Evolutionary conservation across 2,888 invertebrate genomes (phyloP), one percentile per base, ranked within the genome.

Genomic region (Polydrusus cervinus): DNA sequence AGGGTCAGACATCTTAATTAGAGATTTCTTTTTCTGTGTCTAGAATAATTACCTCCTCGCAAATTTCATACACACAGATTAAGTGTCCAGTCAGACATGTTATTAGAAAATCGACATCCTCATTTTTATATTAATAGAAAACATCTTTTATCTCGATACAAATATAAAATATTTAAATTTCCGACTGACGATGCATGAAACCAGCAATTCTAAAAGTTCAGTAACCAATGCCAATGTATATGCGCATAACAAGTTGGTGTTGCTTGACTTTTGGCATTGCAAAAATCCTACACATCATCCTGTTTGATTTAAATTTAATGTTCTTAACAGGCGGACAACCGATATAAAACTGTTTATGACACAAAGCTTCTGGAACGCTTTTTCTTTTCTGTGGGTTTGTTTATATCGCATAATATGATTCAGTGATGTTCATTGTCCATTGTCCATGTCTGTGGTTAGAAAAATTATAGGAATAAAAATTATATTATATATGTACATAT

Each of bases 251-350:
- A 67, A 67, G 11, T 20, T 51, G 43, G 6, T 43, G 38, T 40
- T 40, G 20, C 18, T n/a, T 16, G 53, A 40, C 67, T 40, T 49
- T 51, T 34, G 49, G 18, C 30, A 66, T 66, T 40, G 38, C 38
- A n/a, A 51, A 55, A 67, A 25, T 20, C 47, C 43, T 40, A 51
- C 40, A 18, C 20, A 47, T 40, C 16, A 43, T 67, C 55, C 51
- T 67, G 67, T 43, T 53, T 55, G 53, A 67, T 67, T 67, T 43
- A 67, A 53, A 20, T 20, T 53, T 67, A 40, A 67, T 67, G 55
- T 18, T 53, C 43, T 55, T 53, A 40, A 40, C 55, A 67, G 55
- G 16, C 18, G 13, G 11, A 51, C 25, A 38, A 67, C 43, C n/a
- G 20, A 7, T 25, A 66, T 34, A 38, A 60, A 60, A 60, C 40